A percentile compares a stretch with the other conserved stretches of the same genome.
Evolutionary conservation across 2,113 vertebrate species (phyloP).

Genomic region (Saccopteryx leptura): DNA sequence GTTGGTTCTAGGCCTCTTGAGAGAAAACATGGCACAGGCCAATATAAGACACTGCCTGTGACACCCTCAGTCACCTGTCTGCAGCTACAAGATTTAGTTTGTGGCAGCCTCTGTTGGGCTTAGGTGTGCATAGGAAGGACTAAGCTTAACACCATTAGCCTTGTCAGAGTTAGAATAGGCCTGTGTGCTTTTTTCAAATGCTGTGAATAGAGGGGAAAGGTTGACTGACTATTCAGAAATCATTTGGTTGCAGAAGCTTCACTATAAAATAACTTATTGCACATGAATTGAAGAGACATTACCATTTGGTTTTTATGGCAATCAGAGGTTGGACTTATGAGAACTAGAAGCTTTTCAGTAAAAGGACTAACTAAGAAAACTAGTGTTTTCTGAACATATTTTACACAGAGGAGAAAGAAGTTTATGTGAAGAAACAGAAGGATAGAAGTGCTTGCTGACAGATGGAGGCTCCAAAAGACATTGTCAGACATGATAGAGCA

Average conservation of each 20-base stretch:
- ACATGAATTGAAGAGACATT: neutral
- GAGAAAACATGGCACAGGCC: no score
- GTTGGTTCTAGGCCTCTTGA: no score
- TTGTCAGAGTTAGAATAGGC: neutral
- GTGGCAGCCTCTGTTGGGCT: no score
- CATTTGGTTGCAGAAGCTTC: neutral
- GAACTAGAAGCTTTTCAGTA: neutral
- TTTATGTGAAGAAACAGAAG: constrained; percentile 23
- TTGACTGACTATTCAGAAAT: neutral
- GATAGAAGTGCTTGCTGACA: neutral
- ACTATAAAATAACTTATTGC: accelerated
- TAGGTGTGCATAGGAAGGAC: no score
- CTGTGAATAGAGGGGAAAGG: neutral
- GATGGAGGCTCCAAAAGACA: constrained; percentile 59
- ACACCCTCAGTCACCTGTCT: no score
- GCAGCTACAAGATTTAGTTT: no score
- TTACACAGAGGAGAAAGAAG: neutral
- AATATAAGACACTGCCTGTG: no score
- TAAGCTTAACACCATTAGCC: neutral
- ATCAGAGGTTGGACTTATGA: neutral
- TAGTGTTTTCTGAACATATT: neutral
- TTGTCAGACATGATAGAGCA: constrained; percentile 9
- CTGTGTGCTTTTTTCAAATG: neutral
- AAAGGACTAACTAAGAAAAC: neutral
- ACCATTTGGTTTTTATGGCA: neutral